These are phyloP conservation scores for Hemiscyllium ocellatum DNA, from an alignment of 2,113 vertebrate species.

Conservation along the genomic window DNA sequence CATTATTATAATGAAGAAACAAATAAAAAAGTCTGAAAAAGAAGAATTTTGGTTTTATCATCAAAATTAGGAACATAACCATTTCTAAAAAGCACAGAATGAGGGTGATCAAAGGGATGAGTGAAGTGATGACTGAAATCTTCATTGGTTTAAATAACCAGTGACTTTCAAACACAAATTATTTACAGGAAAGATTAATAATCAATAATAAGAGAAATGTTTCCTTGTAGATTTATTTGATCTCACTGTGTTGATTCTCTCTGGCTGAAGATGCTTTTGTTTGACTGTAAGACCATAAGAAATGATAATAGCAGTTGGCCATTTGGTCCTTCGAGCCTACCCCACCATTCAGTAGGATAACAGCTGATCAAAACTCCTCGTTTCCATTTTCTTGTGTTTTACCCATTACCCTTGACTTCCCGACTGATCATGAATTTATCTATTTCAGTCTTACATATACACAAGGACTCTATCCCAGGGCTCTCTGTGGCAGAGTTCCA, in stretches of 20 bases:
- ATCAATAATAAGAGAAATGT: not conserved
- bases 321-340: too few relatives aligned
- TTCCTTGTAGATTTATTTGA: not conserved
- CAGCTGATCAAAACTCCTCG: too few relatives aligned
- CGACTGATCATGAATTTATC: too few relatives aligned
- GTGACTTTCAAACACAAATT: not conserved
- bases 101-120: not conserved
- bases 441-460: too few relatives aligned
- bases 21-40: not conserved
- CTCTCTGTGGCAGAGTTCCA: too few relatives aligned
- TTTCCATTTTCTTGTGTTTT: too few relatives aligned
- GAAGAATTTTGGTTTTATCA: not conserved
- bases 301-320: too few relatives aligned
- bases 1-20: not conserved
- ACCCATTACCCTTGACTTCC: too few relatives aligned
- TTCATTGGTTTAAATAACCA: not conserved
- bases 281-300: too few relatives aligned
- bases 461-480: too few relatives aligned
- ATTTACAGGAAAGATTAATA: not conserved
- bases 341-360: too few relatives aligned
- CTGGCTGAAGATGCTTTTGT: not conserved
- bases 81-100: not conserved
- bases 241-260: not conserved
- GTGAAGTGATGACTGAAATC: not conserved
- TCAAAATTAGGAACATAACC: not conserved